Evolutionary conservation across 1,140 invertebrate genomes (phyloP).

Genomic region (Cydia splendana): DNA sequence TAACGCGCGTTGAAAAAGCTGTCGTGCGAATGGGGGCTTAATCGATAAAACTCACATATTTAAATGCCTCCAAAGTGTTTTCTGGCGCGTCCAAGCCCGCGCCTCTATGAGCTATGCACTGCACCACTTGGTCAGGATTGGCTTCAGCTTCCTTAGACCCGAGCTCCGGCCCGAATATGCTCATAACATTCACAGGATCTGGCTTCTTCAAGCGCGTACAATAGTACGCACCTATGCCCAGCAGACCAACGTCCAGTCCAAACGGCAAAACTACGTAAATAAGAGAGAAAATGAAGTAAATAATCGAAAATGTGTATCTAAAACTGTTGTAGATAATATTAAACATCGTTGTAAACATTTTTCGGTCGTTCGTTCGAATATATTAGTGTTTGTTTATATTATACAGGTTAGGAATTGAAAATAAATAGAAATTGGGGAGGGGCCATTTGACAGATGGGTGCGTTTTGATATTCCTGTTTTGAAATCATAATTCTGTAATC

Average conservation of each 20-base stretch:
- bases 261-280: slow-evolving; percentile 66
- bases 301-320: slow-evolving; percentile 51
- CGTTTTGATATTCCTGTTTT: slow-evolving; percentile 37
- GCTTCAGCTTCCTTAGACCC: slow-evolving; percentile 53
- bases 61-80: slow-evolving; percentile 85
- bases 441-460: slow-evolving; percentile 50
- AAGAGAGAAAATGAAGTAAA: slow-evolving; percentile 56
- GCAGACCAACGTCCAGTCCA: slow-evolving; percentile 63
- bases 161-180: slow-evolving; percentile 66
- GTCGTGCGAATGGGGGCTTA: too few species aligned
- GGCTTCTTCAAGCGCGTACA: slow-evolving; percentile 61
- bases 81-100: slow-evolving; percentile 87
- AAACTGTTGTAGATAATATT: slow-evolving; percentile 51
- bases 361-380: slow-evolving; percentile 56
- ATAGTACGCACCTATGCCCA: slow-evolving; percentile 64
- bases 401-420: slow-evolving; percentile 52
- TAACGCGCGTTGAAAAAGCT: too few species aligned
- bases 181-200: slow-evolving; percentile 52
- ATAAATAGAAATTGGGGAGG: slow-evolving; percentile 55
- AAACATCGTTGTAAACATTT: slow-evolving; percentile 62
- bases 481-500: background rate
- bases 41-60: slow-evolving; percentile 80
- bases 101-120: slow-evolving; percentile 84
- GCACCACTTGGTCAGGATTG: slow-evolving; percentile 60
- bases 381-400: slow-evolving; percentile 41